These are phyloP conservation scores for Xylophagus ater DNA, from an alignment of 2,888 invertebrate species.

Conservation along the genomic window DNA sequence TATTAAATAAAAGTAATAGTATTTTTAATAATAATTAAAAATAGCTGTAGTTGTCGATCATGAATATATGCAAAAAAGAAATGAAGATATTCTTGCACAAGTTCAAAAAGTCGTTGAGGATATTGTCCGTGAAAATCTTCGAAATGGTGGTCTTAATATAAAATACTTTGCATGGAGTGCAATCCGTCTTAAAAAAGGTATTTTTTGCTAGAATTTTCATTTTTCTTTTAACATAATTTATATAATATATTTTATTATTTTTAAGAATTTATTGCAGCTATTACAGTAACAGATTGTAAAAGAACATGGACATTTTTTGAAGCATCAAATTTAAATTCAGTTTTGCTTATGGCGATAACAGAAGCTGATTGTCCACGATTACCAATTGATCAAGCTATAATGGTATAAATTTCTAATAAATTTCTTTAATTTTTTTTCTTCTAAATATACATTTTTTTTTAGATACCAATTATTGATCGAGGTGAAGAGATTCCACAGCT, in stretches of 20 bases:
- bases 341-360: constrained; percentile 63
- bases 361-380: constrained; percentile 70
- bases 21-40: constrained; percentile 3
- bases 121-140: constrained; percentile 51
- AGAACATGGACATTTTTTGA: constrained; percentile 63
- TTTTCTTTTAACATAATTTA: neutral
- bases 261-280: constrained; percentile 58
- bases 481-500: constrained; percentile 70
- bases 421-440: neutral
- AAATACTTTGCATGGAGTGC: constrained; percentile 57
- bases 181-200: constrained; percentile 60
- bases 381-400: constrained; percentile 54
- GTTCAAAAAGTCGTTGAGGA: constrained; percentile 53
- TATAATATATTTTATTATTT: neutral
- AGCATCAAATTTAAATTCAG: constrained; percentile 49
- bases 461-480: constrained; percentile 50
- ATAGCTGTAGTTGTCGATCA: constrained; percentile 61
- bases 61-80: constrained; percentile 51
- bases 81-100: constrained; percentile 44
- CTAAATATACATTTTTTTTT: neutral
- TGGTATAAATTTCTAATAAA: constrained; percentile 30
- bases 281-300: constrained; percentile 62
- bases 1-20: neutral
- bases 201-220: neutral
- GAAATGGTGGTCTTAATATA: constrained; percentile 56